phyloP scores from a whole-genome alignment of 2,797 vertebrate species.

The Ataeniobius toweri region DNA sequence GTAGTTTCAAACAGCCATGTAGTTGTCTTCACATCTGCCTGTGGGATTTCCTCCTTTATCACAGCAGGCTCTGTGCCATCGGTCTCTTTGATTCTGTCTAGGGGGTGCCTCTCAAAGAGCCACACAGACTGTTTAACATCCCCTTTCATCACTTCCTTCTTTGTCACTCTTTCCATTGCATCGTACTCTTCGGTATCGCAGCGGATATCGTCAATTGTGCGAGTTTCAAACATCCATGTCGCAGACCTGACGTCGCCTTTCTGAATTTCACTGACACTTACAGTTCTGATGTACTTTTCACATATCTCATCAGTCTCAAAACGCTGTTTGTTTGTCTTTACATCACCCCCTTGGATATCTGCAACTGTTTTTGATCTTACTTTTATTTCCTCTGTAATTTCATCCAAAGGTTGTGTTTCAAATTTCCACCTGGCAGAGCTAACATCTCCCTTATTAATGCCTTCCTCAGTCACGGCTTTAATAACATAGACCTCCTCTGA shows the following conservation, averaged over 20 bases:
- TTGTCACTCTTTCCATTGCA: conserved; percentile 86
- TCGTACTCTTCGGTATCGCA: conserved; percentile 82
- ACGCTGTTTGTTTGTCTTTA: conserved; percentile 83
- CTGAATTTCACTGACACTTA: conserved; percentile 92
- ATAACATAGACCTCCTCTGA: conserved; percentile 90
- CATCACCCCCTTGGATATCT: conserved; percentile 86
- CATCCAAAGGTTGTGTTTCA: conserved; percentile 92
- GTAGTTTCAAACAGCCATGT: conserved; percentile 95
- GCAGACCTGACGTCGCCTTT: conserved; percentile 90
- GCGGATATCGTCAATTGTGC: conserved; percentile 86
- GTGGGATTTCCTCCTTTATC: conserved; percentile 86
- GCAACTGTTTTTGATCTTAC: conserved; percentile 79
- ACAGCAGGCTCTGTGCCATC: conserved; percentile 71
- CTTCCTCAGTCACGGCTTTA: conserved; percentile 93
- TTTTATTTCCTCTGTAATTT: conserved; percentile 86
- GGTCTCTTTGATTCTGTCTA: conserved; percentile 85
- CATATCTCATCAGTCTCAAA: conserved; percentile 85
- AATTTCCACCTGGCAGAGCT: conserved; percentile 89
- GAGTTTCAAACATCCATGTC: conserved; percentile 94
- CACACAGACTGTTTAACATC: conserved; percentile 93
- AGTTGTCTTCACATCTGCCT: conserved; percentile 89
- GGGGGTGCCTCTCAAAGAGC: conserved; percentile 92
- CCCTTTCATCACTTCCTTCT: conserved; percentile 90
- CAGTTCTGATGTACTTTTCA: conserved; percentile 85
- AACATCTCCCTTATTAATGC: conserved; percentile 89